Base-by-base conservation (phyloP, 2,797 vertebrate genomes). In the Lepus townsendii region DNA sequence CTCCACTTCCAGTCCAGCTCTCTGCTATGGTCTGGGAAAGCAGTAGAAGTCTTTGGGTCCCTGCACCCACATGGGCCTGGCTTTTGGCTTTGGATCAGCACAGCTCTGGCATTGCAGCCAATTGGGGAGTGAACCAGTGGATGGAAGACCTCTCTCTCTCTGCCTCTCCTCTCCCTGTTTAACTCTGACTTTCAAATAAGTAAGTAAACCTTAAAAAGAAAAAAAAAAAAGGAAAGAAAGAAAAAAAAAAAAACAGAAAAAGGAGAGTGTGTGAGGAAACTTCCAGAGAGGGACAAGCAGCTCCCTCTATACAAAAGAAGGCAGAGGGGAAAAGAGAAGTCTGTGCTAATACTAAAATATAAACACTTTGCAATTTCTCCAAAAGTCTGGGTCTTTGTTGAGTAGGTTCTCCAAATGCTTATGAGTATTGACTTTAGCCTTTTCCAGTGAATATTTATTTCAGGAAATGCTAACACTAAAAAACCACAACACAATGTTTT, bases 361-460 rank as follows among this genome's bases (percentile, higher is more conserved):
- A 42, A 19, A 73, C 1, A 38, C 16, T 38, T 57, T 60, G 9
- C 4, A 76, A 54, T 85, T 85, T 89, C n/a, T 47, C 0, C 38
- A 62, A 80, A 22, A 76, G 63, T 30, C 32, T 75, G 3, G 26
- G 32, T 88, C 32, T 52, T 2, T 69, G 68, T 68, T 52, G 32
- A 22, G 50, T 77, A 38, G 30, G 20, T 22, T 93, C 20, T 88
- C 72, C n/a, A 85, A 95, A 93, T 54, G 11, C 27, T 42, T 78
- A 27, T 19, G 52, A 89, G 47, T 35, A 66, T 2, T 87, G 52
- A 12, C 68, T 93, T 92, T 72, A 82, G 63, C 73, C 5, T 8
- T 26, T 83, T 42, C 76, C 50, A 77, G 77, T 47, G 94, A 96
- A 95, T 72, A 82, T n/a, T 77, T 90, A 91, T 69, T 71, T 89